A percentile compares a stretch with the other conserved stretches of the same genome.
Evolutionary conservation across 1,140 invertebrate species (phyloP).

Genomic region (Brachionus paranguensis): DNA sequence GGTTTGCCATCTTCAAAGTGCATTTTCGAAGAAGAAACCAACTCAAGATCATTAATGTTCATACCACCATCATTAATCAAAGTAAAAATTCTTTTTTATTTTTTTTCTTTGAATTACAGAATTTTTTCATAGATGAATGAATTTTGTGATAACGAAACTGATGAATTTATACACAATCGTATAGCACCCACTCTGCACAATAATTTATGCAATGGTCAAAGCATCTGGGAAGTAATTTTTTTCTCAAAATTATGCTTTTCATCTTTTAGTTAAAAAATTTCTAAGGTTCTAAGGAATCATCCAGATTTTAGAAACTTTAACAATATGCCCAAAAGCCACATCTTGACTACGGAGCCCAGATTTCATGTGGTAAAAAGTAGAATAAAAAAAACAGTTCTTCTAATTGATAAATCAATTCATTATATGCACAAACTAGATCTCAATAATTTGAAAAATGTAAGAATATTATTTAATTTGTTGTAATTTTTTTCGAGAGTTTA

Average conservation of each 20-base stretch:
- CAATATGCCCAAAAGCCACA: not conserved
- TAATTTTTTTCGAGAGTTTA: not conserved
- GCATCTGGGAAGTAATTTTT: slow-evolving; percentile 23
- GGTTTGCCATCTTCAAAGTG: not conserved
- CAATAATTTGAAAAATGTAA: not conserved
- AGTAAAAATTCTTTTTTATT: not conserved
- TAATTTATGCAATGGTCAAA: not conserved
- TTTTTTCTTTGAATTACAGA: not conserved
- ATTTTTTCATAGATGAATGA: not conserved
- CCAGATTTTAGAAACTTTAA: not conserved
- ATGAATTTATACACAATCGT: not conserved
- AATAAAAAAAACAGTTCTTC: not conserved
- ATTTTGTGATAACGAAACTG: slow-evolving; percentile 12
- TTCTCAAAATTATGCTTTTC: too few relatives aligned
- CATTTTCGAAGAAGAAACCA: not conserved
- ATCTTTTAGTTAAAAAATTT: not conserved
- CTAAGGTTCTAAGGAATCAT: slow-evolving; percentile 9
- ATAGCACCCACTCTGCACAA: slow-evolving; percentile 26
- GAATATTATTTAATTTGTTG: not conserved
- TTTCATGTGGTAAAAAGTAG: slow-evolving; percentile 23
- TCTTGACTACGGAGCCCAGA: not conserved
- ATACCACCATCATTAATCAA: not conserved
- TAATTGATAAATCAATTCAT: slow-evolving; percentile 19
- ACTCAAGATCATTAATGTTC: not conserved
- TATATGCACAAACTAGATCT: not conserved